Base-by-base conservation (phyloP, 2,113 vertebrate species). In the Neogobius melanostomus region DNA sequence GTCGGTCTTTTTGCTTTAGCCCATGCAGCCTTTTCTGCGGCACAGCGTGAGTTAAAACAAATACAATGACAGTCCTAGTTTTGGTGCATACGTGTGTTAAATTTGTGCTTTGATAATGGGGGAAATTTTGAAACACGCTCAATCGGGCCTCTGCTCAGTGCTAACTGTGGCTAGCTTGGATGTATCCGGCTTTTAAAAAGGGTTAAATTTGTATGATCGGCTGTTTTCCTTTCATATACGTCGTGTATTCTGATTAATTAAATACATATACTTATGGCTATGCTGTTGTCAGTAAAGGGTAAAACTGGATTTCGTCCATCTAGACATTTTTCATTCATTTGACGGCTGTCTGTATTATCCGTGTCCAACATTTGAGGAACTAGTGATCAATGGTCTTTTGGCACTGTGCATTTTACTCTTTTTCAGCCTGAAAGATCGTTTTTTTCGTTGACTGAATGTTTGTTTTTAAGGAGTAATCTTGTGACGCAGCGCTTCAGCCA, bases 11-110 rank as follows among this genome's bases (percentile, higher is more conserved):
- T 98, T 76, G 95, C 97, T 6, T 86, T 99, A 88, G 97, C 97
- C 44, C 97, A 98, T 50, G 95, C 97, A 42, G 97, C 95, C 68
- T 98, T 98, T 83, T 99, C 97, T 10, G 97, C 96, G 42, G 97
- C 97, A 69, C 97, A 98, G 80, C 96, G 94, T 94, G 68, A 94
- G 94, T 94, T 14, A 62, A 0, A 2, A 11, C 0, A 0, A 6
- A 6, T 8, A 45, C 11, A 6, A 4, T 6, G 14, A 42, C 12
- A 11, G 7, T n/a, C 17, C 42, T 2, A 9, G 0, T 44, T 3
- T 48, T 15, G 0, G 7, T 9, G 2, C 11, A 0, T 6, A 0
- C 44, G 0, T 50, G 7, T 21, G 0, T 3, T 1, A 6, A 17
- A 1, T 44, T 3, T 7, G 15, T 52, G 21, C 6, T 45, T 8